Percentiles rank a stretch among this genome's conserved stretches.
Conservation (phyloP, 2,797 vertebrate species). For the Brotogeris chrysoptera region DNA sequence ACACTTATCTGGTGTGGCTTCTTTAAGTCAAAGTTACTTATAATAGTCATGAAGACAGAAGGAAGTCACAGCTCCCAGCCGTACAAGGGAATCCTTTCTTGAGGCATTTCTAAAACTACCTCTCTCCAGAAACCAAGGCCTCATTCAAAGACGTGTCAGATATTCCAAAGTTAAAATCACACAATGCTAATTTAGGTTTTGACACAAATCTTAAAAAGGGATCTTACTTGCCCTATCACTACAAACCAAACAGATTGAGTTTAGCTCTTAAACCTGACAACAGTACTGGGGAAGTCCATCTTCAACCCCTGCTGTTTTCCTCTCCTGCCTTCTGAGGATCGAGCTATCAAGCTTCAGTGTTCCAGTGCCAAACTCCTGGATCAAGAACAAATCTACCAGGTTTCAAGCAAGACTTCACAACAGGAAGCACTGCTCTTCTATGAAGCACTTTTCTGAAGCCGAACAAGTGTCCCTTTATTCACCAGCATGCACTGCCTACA, state of each 20-base stretch:
- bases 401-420: neutral
- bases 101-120: neutral
- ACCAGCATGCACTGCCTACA: neutral
- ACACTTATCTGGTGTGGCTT: neutral
- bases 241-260: neutral
- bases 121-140: neutral
- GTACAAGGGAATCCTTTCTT: neutral
- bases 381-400: neutral
- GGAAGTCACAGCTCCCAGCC: neutral
- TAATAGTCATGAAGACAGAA: neutral
- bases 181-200: neutral
- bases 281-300: neutral
- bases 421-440: accelerated
- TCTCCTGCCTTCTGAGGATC: neutral
- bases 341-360: neutral
- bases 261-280: neutral
- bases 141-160: neutral
- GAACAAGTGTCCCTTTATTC: neutral
- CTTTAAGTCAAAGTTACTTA: neutral
- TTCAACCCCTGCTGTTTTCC: neutral
- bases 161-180: neutral
- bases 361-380: neutral
- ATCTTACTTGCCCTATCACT: neutral
- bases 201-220: neutral
- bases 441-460: accelerated